Percentiles rank a stretch among this genome's conserved stretches.
These are phyloP conservation scores for Oncorhynchus gorbuscha DNA, from an alignment of 2,113 vertebrate genomes.

Conservation along the genomic window DNA sequence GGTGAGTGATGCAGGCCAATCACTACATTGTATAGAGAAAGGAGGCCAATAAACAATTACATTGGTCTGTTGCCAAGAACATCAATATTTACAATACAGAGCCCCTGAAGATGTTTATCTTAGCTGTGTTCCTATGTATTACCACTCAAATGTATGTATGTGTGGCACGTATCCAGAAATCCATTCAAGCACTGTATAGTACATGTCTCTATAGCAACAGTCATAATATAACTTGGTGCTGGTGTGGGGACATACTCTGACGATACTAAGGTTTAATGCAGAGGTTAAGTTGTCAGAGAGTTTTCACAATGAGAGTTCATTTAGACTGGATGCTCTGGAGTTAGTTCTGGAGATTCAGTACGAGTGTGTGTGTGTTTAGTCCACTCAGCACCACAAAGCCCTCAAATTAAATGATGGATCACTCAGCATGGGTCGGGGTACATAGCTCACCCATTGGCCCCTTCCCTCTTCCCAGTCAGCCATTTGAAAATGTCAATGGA, in stretches of 20 bases:
- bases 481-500: not conserved
- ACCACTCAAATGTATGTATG: not conserved
- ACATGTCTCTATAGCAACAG: not conserved
- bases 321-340: not conserved
- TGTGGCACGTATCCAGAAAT: not conserved
- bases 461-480: not conserved
- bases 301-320: not conserved
- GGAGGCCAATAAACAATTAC: slow-evolving; percentile 15
- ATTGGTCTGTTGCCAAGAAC: slow-evolving; percentile 27
- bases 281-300: not conserved
- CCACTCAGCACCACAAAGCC: not conserved
- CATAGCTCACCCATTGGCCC: not conserved
- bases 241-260: no score
- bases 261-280: not conserved
- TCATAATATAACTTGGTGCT: not conserved
- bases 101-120: slow-evolving; percentile 71
- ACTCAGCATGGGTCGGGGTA: not conserved
- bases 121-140: not conserved
- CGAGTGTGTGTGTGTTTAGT: not conserved
- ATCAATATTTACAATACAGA: slow-evolving; percentile 57
- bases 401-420: not conserved
- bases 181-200: not conserved
- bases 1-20: not conserved
- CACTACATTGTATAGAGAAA: not conserved
- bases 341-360: not conserved